Evolutionary conservation across 2,797 vertebrate species (phyloP), one percentile per base, ranked within the genome.

Genomic region (Lemur catta): DNA sequence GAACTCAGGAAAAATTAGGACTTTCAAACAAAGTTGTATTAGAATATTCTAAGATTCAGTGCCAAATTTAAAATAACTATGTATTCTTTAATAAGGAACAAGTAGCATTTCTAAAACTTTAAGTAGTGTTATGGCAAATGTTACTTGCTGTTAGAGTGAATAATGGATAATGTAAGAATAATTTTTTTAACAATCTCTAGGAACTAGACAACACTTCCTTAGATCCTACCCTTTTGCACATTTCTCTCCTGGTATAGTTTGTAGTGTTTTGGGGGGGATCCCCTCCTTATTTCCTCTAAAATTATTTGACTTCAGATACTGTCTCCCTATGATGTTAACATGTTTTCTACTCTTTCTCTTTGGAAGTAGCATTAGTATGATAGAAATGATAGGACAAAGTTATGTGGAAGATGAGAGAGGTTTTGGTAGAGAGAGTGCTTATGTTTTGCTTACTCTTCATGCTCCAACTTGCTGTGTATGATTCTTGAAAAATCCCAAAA

Each of bases 51-150:
- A 43, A 94, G 57, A 96, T 87, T 89, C 88, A 89, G 92, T 97
- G 96, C 91, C 97, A 96, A 96, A 65, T 96, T 94, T 85, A 63
- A 95, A 95, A 12, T 38, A 72, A 95, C 63, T 93, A 7, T 78
- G 41, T 69, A 84, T 95, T 94, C 14, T 95, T 95, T 67, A 94
- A 80, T 91, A 82, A 86, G 80, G 72, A 95, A 55, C 74, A 75
- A 61, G 81, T 94, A 88, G 43, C 90, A 0, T 0, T 96, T 95
- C 78, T 97, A 75, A 96, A 89, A 87, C 63, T 84, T 87, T n/a
- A 71, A 93, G 76, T 82, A 63, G 67, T 84, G 6, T 69, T 65
- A 69, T 17, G 43, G 71, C 91, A 88, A 93, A 87, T 92, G 48
- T 84, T 94, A 72, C 74, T 86, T 94, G 84, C 86, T 89, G 7